Percentiles rank a stretch among this genome's conserved stretches.
phyloP scores from a whole-genome alignment of 2,888 invertebrate genomes.

The Scaptomyza cyrtandrae region DNA sequence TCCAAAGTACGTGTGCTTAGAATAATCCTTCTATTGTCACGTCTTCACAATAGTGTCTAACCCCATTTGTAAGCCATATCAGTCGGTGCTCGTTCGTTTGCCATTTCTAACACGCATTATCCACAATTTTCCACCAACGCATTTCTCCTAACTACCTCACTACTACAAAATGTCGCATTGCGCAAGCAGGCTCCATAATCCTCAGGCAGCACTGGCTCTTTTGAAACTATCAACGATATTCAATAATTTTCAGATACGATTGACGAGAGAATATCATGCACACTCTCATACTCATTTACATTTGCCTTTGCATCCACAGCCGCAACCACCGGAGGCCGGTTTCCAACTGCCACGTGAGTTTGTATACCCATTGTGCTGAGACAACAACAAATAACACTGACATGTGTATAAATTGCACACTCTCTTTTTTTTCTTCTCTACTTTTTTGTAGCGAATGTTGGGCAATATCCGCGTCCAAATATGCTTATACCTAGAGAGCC shows the following conservation, averaged over 20 bases:
- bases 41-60: conserved; percentile 41
- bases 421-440: conserved; percentile 12
- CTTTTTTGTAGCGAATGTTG: conserved; percentile 83
- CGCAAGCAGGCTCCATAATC: conserved; percentile 53
- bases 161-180: conserved; percentile 53
- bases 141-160: conserved; percentile 42
- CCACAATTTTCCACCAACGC: conserved; percentile 38
- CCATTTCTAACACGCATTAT: conserved; percentile 61
- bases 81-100: conserved; percentile 51
- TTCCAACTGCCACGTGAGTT: conserved; percentile 87
- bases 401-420: conserved; percentile 21
- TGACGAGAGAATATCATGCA: conserved; percentile 97
- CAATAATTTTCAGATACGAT: conserved; percentile 90
- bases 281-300: conserved; percentile 97
- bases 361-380: conserved; percentile 81
- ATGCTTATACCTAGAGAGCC: conserved; percentile 85
- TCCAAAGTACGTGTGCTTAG: conserved; percentile 60
- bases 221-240: conserved; percentile 82
- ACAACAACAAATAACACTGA: conserved; percentile 33
- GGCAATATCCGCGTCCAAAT: conserved; percentile 85
- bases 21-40: conserved; percentile 13
- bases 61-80: conserved; percentile 42
- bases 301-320: conserved; percentile 94
- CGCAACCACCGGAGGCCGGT: conserved; percentile 89
- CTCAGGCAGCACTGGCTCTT: conserved; percentile 78